A percentile compares a stretch with the other conserved stretches of the same genome.
Evolutionary conservation across 2,113 vertebrate genomes (phyloP).

Genomic region (Panurus biarmicus): DNA sequence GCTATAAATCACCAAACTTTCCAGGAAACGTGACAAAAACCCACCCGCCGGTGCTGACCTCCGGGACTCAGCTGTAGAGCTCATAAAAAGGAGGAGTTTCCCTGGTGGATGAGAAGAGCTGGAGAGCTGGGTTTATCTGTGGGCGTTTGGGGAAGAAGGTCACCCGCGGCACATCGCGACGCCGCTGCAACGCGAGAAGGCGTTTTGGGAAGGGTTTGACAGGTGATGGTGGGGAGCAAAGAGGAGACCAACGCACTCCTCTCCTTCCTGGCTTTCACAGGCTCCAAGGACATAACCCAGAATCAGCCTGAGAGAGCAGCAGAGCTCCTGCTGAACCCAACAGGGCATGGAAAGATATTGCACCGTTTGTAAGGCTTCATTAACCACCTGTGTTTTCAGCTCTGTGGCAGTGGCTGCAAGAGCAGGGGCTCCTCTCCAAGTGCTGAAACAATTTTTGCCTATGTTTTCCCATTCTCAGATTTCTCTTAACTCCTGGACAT

Average conservation of each 20-base stretch:
- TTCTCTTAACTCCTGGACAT: accelerated
- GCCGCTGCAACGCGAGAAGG: neutral
- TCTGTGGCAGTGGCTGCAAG: neutral
- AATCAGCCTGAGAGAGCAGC: neutral
- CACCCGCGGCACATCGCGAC: neutral
- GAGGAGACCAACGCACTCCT: neutral
- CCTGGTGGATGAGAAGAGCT: neutral
- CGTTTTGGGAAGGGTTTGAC: neutral
- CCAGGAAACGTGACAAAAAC: neutral
- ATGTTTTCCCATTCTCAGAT: accelerated
- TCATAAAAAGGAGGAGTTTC: neutral
- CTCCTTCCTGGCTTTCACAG: neutral
- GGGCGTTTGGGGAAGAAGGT: neutral
- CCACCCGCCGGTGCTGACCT: neutral
- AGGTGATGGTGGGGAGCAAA: neutral
- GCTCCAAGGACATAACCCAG: neutral
- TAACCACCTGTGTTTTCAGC: neutral
- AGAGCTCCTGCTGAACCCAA: neutral
- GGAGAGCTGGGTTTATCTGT: neutral
- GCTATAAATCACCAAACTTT: neutral
- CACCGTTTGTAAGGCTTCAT: accelerated
- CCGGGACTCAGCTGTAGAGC: neutral
- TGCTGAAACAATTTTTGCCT: neutral
- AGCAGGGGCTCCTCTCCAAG: neutral
- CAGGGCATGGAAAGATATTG: accelerated